A percentile compares a stretch with the other conserved stretches of the same genome.
Conservation (phyloP, 92 coral and sea anemone genomes). For the Micromussa lordhowensis region DNA sequence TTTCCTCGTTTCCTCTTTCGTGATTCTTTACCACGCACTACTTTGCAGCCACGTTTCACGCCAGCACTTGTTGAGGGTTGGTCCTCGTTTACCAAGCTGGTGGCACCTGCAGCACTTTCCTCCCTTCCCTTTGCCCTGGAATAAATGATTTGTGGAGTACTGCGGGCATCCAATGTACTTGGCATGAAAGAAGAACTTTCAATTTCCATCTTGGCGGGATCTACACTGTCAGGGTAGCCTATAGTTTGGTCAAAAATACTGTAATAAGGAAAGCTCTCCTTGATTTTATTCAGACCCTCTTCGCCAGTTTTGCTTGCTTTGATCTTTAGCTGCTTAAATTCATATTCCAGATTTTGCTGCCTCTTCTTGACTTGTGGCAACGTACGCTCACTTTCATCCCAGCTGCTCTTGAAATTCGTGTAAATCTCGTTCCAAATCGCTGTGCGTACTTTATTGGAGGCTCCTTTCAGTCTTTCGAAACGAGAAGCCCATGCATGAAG, state of each 20-base stretch:
- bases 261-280: constrained; percentile 56
- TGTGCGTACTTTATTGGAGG: constrained; percentile 56
- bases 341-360: constrained; percentile 51
- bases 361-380: constrained; percentile 62
- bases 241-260: constrained; percentile 53
- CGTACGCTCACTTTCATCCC: constrained; percentile 15
- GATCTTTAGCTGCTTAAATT: constrained; percentile 49
- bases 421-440: neutral
- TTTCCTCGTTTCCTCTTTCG: constrained; percentile 41
- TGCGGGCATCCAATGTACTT: constrained; percentile 17
- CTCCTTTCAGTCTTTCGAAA: constrained; percentile 37
- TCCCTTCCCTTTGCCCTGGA: constrained; percentile 31
- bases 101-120: constrained; percentile 23
- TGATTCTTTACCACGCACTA: constrained; percentile 42
- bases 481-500: constrained; percentile 57
- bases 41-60: constrained; percentile 27
- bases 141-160: constrained; percentile 23
- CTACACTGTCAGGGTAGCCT: constrained; percentile 61
- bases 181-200: constrained; percentile 34
- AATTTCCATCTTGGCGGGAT: constrained; percentile 58
- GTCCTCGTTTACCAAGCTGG: constrained; percentile 23
- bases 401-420: too few relatives aligned
- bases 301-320: constrained; percentile 44
- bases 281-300: constrained; percentile 11
- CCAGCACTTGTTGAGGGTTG: constrained; percentile 17